Base-by-base conservation (phyloP, 2,797 vertebrate species). In the Chelon auratus region DNA sequence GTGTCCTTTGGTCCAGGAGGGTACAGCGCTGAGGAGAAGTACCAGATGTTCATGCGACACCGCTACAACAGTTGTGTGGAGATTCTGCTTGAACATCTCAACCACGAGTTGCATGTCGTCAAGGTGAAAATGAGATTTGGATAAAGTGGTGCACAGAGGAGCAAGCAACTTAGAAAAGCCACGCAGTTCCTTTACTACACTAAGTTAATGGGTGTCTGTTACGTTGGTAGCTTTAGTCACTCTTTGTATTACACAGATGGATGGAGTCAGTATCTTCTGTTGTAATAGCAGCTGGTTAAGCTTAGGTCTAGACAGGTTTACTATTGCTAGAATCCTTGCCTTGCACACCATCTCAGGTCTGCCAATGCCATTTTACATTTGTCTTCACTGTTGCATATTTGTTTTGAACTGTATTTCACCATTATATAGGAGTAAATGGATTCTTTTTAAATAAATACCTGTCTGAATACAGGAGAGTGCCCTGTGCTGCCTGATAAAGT, bases 31-130 rank as follows among this genome's bases (percentile, higher is more conserved):
- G 89, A 94, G 6, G 92, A 95, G 1, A 98, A 97, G 65, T 99
- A 98, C 80, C 90, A 62, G 45, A 87, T 97, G 1, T 99, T 97
- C 93, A 96, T 98, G 94, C 90, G 97, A 43, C 95, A 99, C 66
- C 95, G 97, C 1, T 99, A 99, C 86, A 90, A 88, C 33, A 95
- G 93, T 71, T 97, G 96, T 45, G 90, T 95, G 77, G 87, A 82
- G 53, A 83, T 92, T 33, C 78, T 99, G 53, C 87, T 90, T 0
- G 96, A 97, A 42, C 95, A 96, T 62, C 87, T 99, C 72, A 71
- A 63, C 0, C 95, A 96, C 10, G 82, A 90, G 0, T 78, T 86
- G 2, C 93, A 95, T 56, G 84, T 62, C 36, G 90, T 99, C 56
- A 95, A 95, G 94, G 98, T 98, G 39, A 91, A 22, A 13, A 40